Evolutionary conservation across 2,113 vertebrate species (phyloP), one percentile per base, ranked within the genome.

Genomic region (Tretioscincus oriximinensis): DNA sequence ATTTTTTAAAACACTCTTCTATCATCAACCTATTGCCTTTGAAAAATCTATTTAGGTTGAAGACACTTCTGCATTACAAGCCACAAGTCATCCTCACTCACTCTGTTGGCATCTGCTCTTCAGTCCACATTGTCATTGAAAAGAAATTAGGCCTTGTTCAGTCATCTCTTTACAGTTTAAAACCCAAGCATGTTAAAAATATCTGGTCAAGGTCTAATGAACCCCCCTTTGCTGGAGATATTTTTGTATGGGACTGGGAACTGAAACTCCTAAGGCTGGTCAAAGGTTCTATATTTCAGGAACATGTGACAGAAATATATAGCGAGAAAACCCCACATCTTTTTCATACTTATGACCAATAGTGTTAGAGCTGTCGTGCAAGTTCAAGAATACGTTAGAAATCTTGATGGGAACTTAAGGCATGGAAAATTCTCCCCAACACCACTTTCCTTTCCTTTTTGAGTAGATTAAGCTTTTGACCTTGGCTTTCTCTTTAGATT

Each of bases 121-220:
- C 85, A 88, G 80, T 83, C 71, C 64, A 47, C 22, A 6, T 72
- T 4, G 66, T 86, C 88, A 84, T 41, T 9, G 21, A 75, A 81
- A 73, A 24, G 16, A 80, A 73, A 73, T 67, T 54, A n/a, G 24
- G 64, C n/a, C 2, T 64, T 73, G 41, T 31, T 41, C 26, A 61
- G 80, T 68, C 14, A 81, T 45, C 60, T 81, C 51, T 65, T 74
- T 67, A 75, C 64, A 9, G 47, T 31, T 75, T n/a, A 41, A 74
- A 65, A 76, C 83, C 76, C 12, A 84, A 47, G 0, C 77, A 12
- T 77, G 67, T 72, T 91, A 86, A 88, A 90, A 90, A 87, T 86
- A 91, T 76, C 81, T 5, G 78, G 87, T 82, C 92, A 69, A 3
- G 80, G 82, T 81, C 91, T 90, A 90, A 91, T 88, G 88, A 73